Evolutionary conservation across 2,888 invertebrate species (phyloP), one percentile per base, ranked within the genome.

Genomic region (Beris morrisii): DNA sequence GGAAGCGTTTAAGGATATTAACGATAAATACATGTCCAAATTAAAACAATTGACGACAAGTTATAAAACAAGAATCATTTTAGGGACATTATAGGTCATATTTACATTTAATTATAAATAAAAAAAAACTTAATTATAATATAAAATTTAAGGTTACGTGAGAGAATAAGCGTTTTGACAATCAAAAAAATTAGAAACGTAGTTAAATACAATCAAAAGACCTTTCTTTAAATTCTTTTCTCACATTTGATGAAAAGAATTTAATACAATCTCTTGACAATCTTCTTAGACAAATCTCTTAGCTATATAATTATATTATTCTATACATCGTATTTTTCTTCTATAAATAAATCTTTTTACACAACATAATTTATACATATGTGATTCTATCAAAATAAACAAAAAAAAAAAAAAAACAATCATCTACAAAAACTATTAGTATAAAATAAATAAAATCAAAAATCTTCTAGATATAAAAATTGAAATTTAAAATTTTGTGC

Each of bases 161-260:
- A 66, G 43, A 80, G 77, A 79, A 75, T 75, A 75, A 77, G 80
- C 80, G 80, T 81, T 79, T 81, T 78, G 80, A 81, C 80, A 81
- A 81, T 81, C 80, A 81, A 75, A 73, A 72, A 12, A n/a, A 58
- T 58, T 58, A 61, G 50, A 52, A 61, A 74, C 71, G 75, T 72
- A 71, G 67, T 56, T 54, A 68, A 67, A 59, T 44, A 68, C 55
- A 43, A 56, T 69, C 63, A 58, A 63, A 66, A 67, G 64, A 64
- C 64, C 63, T 64, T 63, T 54, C 50, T 50, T 56, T n/a, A 11
- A 54, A 52, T 28, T 54, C 28, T 54, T 28, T 12, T 31, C n/a
- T 31, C 28, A 11, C 1, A 7, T 9, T 54, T 30, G 28, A 54
- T 38, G 31, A 31, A 53, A 53, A 53, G 31, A 52, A 28, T 52